Evolutionary conservation across 2,797 vertebrate genomes (phyloP).

Genomic region (Astyanax mexicanus): DNA sequence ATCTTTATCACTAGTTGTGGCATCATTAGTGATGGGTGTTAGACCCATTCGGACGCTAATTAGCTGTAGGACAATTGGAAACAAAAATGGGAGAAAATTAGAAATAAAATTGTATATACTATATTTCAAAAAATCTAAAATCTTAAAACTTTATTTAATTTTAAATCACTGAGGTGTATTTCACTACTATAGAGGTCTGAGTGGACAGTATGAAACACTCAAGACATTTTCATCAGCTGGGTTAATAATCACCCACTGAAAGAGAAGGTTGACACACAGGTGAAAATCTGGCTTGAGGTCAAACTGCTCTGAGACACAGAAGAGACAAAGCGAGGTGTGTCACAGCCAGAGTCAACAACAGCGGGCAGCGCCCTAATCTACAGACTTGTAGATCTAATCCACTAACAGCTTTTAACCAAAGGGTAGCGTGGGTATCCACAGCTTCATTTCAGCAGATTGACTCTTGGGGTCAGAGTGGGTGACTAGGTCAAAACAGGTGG

Average conservation of each 20-base stretch:
- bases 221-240: background rate
- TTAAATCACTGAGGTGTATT: too few relatives aligned
- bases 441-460: too few relatives aligned
- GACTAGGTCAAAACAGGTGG: background rate
- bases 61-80: too few relatives aligned
- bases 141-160: too few relatives aligned
- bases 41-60: too few relatives aligned
- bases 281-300: conserved; percentile 20
- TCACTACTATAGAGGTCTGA: background rate
- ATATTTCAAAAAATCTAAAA: too few relatives aligned
- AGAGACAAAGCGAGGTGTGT: background rate
- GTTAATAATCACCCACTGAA: conserved; percentile 36
- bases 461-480: too few relatives aligned
- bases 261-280: conserved; percentile 15
- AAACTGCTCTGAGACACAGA: conserved; percentile 12
- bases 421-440: too few relatives aligned
- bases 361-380: background rate
- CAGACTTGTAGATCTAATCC: background rate
- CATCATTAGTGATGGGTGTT: too few relatives aligned
- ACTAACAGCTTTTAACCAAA: background rate
- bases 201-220: background rate
- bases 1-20: too few relatives aligned
- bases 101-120: too few relatives aligned
- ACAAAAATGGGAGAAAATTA: too few relatives aligned
- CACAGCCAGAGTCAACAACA: background rate